Evolutionary conservation across 2,888 invertebrate genomes (phyloP), one percentile per base, ranked within the genome.

Genomic region (Hedychridium roseum): DNA sequence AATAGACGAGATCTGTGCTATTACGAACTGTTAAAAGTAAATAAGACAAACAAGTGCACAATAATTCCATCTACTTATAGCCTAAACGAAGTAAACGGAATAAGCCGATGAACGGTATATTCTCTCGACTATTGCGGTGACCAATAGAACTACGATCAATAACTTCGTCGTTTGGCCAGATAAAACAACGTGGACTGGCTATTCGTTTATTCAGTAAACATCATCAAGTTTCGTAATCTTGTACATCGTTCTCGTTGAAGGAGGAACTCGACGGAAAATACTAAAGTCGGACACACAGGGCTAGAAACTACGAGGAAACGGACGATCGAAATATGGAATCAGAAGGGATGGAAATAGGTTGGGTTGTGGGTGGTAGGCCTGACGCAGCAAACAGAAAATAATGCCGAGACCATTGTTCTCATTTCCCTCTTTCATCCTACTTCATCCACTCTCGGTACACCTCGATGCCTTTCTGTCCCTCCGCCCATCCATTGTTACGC

Each of bases 331-430:
- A 43, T 11, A 11, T 18, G 26, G 12, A 28, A 23, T 23, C 23
- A 26, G 16, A 15, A 39, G 18, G 11, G 21, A 32, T 28, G 16
- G 23, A 41, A 43, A 41, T 38, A 14, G 45, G 12, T 34, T 14
- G 32, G 37, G 16, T 47, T 23, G 41, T 20, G 52, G 57, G 41
- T 43, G 53, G 54, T 53, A 49, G 65, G 66, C 60, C 68, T 71
- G 68, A 67, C 64, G 64, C 68, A 65, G 70, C 68, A 71, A 74
- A 71, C 64, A 65, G 69, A 67, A 73, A 74, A 73, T 71, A 74
- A 73, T 73, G 70, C 66, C 57, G 56, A 53, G 46, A 49, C 63
- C 66, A 74, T 73, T 71, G 71, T 66, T 61, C 62, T 51, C 54
- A 49, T 58, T 69, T 52, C 51, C 50, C 52, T 60, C 38, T 48